Conservation (phyloP, 2,888 invertebrate genomes). For the Philopedon plagiatum region DNA sequence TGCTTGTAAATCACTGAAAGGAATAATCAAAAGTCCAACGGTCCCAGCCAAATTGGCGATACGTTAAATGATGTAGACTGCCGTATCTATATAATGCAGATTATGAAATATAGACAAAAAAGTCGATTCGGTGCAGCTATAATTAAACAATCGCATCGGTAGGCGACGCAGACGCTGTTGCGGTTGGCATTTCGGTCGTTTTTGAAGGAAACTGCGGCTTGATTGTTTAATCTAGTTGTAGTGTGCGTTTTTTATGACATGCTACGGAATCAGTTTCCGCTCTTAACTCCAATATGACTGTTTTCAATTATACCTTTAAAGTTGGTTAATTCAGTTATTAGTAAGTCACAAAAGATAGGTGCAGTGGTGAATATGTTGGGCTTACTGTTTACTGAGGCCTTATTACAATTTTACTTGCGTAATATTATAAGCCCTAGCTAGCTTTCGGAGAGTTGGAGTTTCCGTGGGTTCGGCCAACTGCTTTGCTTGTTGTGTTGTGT, state of each 20-base stretch:
- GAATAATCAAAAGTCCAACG: conserved; percentile 57
- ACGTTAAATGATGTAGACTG: conserved; percentile 58
- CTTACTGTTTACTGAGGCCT: no score
- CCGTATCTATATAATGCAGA: conserved; percentile 51
- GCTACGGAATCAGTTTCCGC: no score
- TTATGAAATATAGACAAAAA: conserved; percentile 55
- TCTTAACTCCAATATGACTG: no score
- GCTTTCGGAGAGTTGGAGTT: no score
- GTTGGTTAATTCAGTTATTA: no score
- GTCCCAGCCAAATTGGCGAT: conserved; percentile 55
- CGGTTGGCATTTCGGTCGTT: conserved; percentile 25
- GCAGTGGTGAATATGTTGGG: no score
- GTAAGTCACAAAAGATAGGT: no score
- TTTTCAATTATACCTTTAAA: no score
- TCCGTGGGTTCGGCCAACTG: no score
- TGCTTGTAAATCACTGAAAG: conserved; percentile 54
- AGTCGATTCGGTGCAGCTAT: conserved; percentile 36
- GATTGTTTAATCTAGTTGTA: conserved; percentile 20
- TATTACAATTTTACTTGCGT: no score
- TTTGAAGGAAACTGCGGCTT: conserved; percentile 9
- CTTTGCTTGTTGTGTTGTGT: no score
- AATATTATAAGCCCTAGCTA: no score
- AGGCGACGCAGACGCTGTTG: conserved; percentile 25
- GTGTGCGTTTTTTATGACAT: conserved; percentile 12
- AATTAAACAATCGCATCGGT: conserved; percentile 46